These are phyloP conservation scores for Macrobrachium nipponense DNA, from an alignment of 1,140 invertebrate species.

Conservation along the genomic window DNA sequence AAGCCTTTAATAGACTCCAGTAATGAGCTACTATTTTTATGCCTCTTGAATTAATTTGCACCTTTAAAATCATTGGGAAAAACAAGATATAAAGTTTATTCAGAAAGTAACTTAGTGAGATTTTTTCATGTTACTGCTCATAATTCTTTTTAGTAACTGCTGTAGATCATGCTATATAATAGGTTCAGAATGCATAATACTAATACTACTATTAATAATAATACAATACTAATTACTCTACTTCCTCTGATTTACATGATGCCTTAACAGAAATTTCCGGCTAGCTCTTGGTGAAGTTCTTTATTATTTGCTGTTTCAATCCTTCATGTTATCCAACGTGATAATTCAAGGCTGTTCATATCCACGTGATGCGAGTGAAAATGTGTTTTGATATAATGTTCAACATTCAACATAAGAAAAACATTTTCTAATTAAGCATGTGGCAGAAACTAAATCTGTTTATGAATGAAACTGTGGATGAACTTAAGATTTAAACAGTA, in stretches of 20 bases:
- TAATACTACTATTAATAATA: too few species aligned
- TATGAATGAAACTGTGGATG: slow-evolving; percentile 33
- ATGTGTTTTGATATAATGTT: slow-evolving; percentile 46
- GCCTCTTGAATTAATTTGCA: too few species aligned
- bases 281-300: slow-evolving; percentile 51
- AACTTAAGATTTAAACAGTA: slow-evolving; percentile 39
- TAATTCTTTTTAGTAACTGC: slow-evolving; percentile 27
- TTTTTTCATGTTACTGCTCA: neutral
- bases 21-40: too few species aligned
- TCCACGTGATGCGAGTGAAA: slow-evolving; percentile 38
- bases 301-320: slow-evolving; percentile 43
- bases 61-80: too few species aligned
- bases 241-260: slow-evolving; percentile 55
- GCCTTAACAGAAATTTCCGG: slow-evolving; percentile 52
- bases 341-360: slow-evolving; percentile 56
- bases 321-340: slow-evolving; percentile 52
- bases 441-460: slow-evolving; percentile 51
- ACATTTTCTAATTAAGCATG: slow-evolving; percentile 31
- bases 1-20: too few species aligned
- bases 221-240: slow-evolving; percentile 39
- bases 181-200: slow-evolving; percentile 32
- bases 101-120: slow-evolving; percentile 23
- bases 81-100: neutral
- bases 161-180: slow-evolving; percentile 18
- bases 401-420: slow-evolving; percentile 20